Base-by-base conservation (phyloP, 2,113 vertebrate species). In the Bubo blakistoni region DNA sequence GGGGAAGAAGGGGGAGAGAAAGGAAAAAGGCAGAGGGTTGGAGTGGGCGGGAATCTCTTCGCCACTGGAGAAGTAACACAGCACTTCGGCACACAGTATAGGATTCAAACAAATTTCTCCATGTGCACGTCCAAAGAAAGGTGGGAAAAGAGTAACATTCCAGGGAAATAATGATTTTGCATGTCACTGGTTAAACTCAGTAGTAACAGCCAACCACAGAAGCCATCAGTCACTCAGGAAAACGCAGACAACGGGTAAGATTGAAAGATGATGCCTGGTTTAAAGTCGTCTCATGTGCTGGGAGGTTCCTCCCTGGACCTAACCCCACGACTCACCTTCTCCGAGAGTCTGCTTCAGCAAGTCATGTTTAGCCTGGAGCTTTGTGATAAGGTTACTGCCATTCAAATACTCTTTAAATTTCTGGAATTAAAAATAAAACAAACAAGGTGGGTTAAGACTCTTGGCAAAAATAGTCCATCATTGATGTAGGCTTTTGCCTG, bases 321-420 rank as follows among this genome's bases (percentile, higher is more conserved):
- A 2, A 10, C 21, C 54, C 47, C 13, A 1, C 1, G 0, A 92
- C 99, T 98, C 95, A 99, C 99, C 99, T 99, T 99, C 99, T 76
- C 99, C 99, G 12, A 99, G 97, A 3, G 99, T 99, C 97, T 99
- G 99, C 98, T 99, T 99, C 97, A 99, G 98, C 90, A 99, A 98
- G 97, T 99, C 99, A 2, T 99, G 99, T 96, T 99, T 99, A 93
- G 99, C 99, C 97, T 99, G 99, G 29, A 99, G 98, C 97, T 99
- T 99, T 7, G 99, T 98, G 97, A 99, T 99, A 71, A 99, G 99
- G 96, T 99, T 99, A 94, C 99, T 99, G 96, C 99, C 99, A 44
- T 99, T 99, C 97, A 99, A 98, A 94, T 99, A 99, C 91, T 99
- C 99, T 88, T 99, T 99, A 95, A 99, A 99, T 98, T 99, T 99